These are phyloP conservation scores for Labeo calbasu DNA, from an alignment of 2,797 vertebrate species.

Conservation along the genomic window DNA sequence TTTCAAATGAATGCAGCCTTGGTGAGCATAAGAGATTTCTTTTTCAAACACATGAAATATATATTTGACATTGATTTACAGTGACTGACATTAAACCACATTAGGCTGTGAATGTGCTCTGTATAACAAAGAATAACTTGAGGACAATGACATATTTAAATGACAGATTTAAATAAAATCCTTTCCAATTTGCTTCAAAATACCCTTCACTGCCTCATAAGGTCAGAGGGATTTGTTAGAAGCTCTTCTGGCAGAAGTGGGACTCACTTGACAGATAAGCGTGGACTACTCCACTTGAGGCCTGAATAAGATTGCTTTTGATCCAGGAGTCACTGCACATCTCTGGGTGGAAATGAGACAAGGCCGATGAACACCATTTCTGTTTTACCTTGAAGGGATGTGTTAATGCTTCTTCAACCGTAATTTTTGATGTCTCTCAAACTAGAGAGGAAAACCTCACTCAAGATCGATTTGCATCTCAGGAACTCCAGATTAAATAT, in stretches of 20 bases:
- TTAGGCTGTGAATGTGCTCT: neutral
- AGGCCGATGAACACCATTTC: conserved; percentile 22
- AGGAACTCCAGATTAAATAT: conserved; percentile 69
- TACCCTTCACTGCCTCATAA: neutral
- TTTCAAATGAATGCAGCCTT: neutral
- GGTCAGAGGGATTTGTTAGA: conserved; percentile 34
- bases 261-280: conserved; percentile 38
- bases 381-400: conserved; percentile 87
- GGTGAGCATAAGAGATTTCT: neutral
- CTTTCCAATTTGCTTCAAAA: neutral
- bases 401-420: conserved; percentile 84
- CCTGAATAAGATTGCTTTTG: conserved; percentile 43
- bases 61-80: neutral
- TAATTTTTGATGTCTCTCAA: conserved; percentile 90
- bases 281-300: conserved; percentile 22
- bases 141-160: conserved; percentile 8
- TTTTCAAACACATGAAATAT: neutral
- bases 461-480: conserved; percentile 87
- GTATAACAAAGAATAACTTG: neutral
- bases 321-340: conserved; percentile 34
- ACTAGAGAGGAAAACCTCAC: conserved; percentile 91
- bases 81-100: neutral
- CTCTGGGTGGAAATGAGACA: conserved; percentile 19
- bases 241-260: conserved; percentile 50
- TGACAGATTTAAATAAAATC: conserved; percentile 22